Percentiles rank a stretch among this genome's conserved stretches.
phyloP scores from a whole-genome alignment of 2,113 vertebrate species.

The Mesoclemmys tuberculata region DNA sequence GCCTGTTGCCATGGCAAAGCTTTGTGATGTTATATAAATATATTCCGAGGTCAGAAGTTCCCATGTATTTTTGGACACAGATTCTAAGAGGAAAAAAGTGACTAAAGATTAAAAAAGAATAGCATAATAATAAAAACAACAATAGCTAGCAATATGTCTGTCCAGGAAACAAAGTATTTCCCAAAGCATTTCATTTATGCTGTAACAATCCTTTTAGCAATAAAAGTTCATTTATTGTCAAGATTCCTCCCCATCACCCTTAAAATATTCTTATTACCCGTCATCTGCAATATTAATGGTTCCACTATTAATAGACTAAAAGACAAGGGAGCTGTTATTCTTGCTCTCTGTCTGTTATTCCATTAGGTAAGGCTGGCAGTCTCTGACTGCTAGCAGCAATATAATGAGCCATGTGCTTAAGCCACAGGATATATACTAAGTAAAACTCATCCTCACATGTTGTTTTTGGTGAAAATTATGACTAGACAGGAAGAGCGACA shows the following conservation, averaged over 20 bases:
- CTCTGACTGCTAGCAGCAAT: constrained; percentile 31
- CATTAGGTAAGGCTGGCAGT: constrained; percentile 70
- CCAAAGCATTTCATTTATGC: constrained; percentile 56
- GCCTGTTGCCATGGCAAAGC: constrained; percentile 80
- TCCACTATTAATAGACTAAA: constrained; percentile 73
- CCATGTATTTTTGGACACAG: constrained; percentile 78
- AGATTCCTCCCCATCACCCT: constrained; percentile 18
- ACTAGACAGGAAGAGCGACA: constrained; percentile 68
- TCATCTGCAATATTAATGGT: constrained; percentile 76
- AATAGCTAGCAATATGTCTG: constrained; percentile 60
- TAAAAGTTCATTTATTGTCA: constrained; percentile 70
- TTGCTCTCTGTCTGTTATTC: constrained; percentile 74
- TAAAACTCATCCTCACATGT: constrained; percentile 51
- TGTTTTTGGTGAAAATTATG: constrained; percentile 67
- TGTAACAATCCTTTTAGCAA: constrained; percentile 31
- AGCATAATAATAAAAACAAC: constrained; percentile 72
- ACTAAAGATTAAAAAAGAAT: constrained; percentile 70
- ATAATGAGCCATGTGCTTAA: constrained; percentile 44
- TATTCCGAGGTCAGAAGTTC: constrained; percentile 76
- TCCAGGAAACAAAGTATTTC: constrained; percentile 51
- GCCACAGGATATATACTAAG: constrained; percentile 24
- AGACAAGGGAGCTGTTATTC: constrained; percentile 75
- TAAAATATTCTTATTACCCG: constrained; percentile 74
- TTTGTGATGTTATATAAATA: constrained; percentile 83
- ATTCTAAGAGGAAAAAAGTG: constrained; percentile 70